Percentiles rank a stretch among this genome's conserved stretches.
Conservation (phyloP, 2,888 invertebrate species). For the Orthosia incerta region DNA sequence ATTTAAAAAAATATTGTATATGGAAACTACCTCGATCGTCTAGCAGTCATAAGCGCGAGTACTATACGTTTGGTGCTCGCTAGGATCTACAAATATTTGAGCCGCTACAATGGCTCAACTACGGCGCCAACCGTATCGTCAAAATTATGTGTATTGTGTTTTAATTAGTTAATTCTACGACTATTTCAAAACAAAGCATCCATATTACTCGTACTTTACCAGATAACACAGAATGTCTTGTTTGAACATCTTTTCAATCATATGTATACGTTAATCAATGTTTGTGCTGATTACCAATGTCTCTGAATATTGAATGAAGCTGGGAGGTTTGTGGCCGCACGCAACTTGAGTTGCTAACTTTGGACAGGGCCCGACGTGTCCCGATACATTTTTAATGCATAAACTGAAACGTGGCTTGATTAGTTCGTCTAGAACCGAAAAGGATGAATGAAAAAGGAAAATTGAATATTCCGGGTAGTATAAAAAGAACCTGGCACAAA, state of each 20-base stretch:
- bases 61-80: no score
- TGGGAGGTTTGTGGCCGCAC: conserved; percentile 67
- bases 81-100: no score
- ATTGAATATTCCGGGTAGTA: background rate
- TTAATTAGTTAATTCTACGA: no score
- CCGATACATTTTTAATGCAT: conserved; percentile 75
- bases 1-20: background rate
- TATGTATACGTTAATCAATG: conserved; percentile 30
- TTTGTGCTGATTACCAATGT: conserved; percentile 70
- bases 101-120: no score
- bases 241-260: conserved; percentile 23
- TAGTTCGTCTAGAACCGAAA: conserved; percentile 49
- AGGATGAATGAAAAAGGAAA: conserved; percentile 28
- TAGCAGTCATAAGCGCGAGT: no score
- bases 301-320: conserved; percentile 74
- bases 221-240: background rate
- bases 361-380: conserved; percentile 60
- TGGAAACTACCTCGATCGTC: no score
- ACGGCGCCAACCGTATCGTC: no score
- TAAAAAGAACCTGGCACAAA: background rate
- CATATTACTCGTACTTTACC: no score
- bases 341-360: conserved; percentile 72
- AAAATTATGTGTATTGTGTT: no score
- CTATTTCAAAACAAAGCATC: no score
- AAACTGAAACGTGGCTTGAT: conserved; percentile 60